Conservation (phyloP, 1,140 invertebrate genomes). For the Nixonia krombeini region DNA sequence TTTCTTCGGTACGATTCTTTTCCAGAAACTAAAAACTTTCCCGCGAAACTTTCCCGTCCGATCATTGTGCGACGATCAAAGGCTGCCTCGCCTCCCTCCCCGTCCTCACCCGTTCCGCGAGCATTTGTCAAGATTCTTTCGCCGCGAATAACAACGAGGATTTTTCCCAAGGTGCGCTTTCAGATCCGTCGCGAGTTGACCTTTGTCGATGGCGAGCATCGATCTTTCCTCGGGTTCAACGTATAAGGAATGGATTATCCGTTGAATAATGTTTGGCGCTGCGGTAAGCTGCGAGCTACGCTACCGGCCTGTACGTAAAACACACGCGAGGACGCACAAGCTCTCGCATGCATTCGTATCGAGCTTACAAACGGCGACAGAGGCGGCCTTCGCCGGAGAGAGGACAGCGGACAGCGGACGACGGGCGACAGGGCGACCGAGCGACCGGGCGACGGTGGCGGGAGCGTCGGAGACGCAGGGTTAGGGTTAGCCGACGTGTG, state of each 20-base stretch:
- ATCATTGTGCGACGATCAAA: too few relatives aligned
- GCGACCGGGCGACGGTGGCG: conserved; percentile 13
- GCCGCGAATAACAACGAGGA: too few relatives aligned
- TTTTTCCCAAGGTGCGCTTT: too few relatives aligned
- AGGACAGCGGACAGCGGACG: too few relatives aligned
- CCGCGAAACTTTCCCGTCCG: conserved; percentile 15
- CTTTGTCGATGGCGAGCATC: conserved; percentile 45
- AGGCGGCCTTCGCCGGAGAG: conserved; percentile 45
- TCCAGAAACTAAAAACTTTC: conserved; percentile 3
- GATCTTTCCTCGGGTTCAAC: conserved; percentile 56
- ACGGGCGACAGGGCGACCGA: too few relatives aligned
- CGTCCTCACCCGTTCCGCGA: too few relatives aligned
- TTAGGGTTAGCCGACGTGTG: conserved; percentile 45
- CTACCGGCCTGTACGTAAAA: conserved; percentile 33
- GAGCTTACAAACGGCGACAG: conserved; percentile 32
- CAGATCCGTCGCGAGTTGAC: conserved; percentile 22
- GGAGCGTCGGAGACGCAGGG: conserved; percentile 28
- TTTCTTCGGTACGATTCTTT: conserved; percentile 45
- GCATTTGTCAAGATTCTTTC: too few relatives aligned
- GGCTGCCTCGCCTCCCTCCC: too few relatives aligned
- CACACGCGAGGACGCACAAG: conserved; percentile 39
- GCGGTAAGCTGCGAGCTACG: conserved; percentile 52
- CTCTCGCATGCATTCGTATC: conserved; percentile 36
- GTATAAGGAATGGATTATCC: conserved; percentile 66
- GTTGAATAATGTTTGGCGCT: conserved; percentile 61